Evolutionary conservation across 2,113 vertebrate genomes (phyloP).

Genomic region (Henicopernis longicauda): DNA sequence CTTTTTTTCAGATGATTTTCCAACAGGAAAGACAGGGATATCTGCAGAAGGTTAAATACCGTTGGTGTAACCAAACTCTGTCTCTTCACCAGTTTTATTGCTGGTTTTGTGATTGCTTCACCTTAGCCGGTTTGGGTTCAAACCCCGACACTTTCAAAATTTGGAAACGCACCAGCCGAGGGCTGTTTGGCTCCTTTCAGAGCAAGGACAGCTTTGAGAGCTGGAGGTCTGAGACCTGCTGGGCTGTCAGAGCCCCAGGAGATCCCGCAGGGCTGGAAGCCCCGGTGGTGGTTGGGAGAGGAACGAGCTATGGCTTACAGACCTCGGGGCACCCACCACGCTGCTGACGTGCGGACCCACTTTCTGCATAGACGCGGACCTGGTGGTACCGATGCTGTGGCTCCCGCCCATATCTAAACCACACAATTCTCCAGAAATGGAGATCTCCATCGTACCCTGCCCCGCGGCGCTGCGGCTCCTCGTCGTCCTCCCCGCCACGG

Average conservation of each 20-base stretch:
- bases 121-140: neutral
- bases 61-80: neutral
- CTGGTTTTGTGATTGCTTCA: neutral
- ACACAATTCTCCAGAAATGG: rapidly evolving
- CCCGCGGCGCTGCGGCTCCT: rapidly evolving
- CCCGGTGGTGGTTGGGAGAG: neutral
- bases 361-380: neutral
- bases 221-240: too few relatives aligned
- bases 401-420: rapidly evolving
- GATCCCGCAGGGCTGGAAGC: neutral
- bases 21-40: neutral
- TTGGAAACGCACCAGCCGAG: rapidly evolving
- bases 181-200: neutral
- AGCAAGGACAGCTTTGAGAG: neutral
- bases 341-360: rapidly evolving
- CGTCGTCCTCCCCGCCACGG: neutral
- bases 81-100: neutral
- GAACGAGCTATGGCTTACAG: rapidly evolving
- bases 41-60: neutral
- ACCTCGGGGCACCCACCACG: rapidly evolving
- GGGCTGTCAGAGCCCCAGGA: neutral
- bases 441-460: too few relatives aligned
- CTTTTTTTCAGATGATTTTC: neutral
- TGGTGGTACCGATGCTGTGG: neutral
- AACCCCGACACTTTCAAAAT: neutral